Evolutionary conservation across 2,113 vertebrate genomes (phyloP).

Genomic region (Leptodactylus fuscus): DNA sequence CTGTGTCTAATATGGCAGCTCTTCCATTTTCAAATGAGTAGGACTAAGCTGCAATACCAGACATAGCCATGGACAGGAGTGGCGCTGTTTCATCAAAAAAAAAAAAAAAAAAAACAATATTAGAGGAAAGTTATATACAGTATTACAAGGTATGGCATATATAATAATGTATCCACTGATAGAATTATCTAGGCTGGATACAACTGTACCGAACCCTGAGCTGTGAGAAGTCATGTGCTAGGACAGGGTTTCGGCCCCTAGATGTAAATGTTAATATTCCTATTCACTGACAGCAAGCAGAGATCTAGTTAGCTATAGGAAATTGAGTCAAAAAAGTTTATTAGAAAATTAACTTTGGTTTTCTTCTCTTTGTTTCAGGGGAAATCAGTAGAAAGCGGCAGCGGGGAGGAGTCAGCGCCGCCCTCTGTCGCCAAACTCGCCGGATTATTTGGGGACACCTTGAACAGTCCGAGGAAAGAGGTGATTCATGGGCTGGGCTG

Average conservation of each 20-base stretch:
- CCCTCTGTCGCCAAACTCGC: constrained; percentile 79
- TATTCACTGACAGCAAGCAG: no score
- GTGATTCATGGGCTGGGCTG: constrained; percentile 64
- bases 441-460: constrained; percentile 76
- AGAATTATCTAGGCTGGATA: no score
- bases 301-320: no score
- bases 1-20: neutral
- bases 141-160: no score
- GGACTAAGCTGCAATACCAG: neutral
- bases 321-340: no score
- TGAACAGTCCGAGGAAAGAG: constrained; percentile 70
- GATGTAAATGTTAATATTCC: no score
- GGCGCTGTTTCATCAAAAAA: neutral
- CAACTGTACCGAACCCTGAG: no score
- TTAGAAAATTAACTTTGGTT: neutral
- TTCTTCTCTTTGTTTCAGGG: constrained; percentile 68
- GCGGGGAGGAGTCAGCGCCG: constrained; percentile 68
- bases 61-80: neutral
- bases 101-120: neutral
- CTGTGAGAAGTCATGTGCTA: no score
- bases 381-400: constrained; percentile 66
- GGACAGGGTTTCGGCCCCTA: no score
- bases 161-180: no score
- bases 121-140: no score
- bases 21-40: neutral